Base-by-base conservation (phyloP, 2,113 vertebrate species). In the Mustelus asterias region DNA sequence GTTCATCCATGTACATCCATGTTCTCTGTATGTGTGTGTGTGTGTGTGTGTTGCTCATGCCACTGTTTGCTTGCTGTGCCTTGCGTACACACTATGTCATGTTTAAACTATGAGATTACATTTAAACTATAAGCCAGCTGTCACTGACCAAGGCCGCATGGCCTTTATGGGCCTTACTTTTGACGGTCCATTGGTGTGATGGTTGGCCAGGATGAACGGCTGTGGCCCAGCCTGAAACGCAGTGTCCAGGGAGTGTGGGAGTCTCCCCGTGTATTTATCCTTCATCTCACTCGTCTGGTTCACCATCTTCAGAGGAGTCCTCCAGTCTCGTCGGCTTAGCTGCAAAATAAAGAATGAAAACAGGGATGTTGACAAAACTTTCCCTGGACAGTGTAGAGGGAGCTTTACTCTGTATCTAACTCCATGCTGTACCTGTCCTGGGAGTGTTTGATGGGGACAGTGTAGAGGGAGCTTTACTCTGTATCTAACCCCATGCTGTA, bases 221-320 rank as follows among this genome's bases (percentile, higher is more conserved):
- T 96, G 97, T 10, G 95, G 65, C 6, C 96, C 70, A 0, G 24
- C 5, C 10, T 92, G 5, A 18, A 65, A 95, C 0, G 93, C n/a
- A 7, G 69, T 41, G 0, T 58, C 0, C 9, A 67, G n/a, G 6
- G 96, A 90, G 95, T 76, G 95, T 13, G 44, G 22, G 0, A 96
- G 97, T 96, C 96, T 96, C 10, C 96, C 96, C 0, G 18, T 9
- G 96, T 96, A 97, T 80, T 96, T 96, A 0, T 95, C 96, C 90
- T 58, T 96, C 11, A 37, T 97, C 96, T 98, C 97, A 11, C 97
- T 97, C 80, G 78, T 16, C 54, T 96, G 97, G 72, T 96, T 78
- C 37, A 48, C 76, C 9, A 96, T 90, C 94, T 24, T 96, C 94
- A 96, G 94, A 0, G 97, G 96, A 76, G 96, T 94, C 65, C 94